Conservation (phyloP, 2,888 invertebrate genomes). For the Hemithea aestivaria region DNA sequence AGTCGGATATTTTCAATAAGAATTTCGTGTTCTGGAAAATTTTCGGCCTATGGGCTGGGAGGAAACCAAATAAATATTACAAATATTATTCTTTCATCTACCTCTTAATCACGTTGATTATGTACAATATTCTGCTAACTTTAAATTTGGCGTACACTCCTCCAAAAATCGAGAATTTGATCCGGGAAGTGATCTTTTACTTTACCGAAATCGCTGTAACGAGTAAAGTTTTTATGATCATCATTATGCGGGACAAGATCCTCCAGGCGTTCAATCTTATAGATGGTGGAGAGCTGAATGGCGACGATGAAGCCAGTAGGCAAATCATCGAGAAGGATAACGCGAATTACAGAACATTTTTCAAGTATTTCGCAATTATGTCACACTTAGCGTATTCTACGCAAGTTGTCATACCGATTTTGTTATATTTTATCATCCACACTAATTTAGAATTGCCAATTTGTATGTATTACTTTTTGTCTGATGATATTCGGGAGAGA, state of each 20-base stretch:
- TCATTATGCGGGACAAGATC: slow-evolving; percentile 45
- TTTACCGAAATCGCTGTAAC: slow-evolving; percentile 48
- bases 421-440: slow-evolving; percentile 37
- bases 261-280: slow-evolving; percentile 44
- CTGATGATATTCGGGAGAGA: slow-evolving; percentile 37
- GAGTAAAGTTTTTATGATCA: slow-evolving; percentile 50
- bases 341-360: slow-evolving; percentile 36
- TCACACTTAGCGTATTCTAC: slow-evolving; percentile 40
- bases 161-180: slow-evolving; percentile 46
- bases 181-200: slow-evolving; percentile 56
- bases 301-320: slow-evolving; percentile 36
- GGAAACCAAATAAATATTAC: slow-evolving; percentile 37
- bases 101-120: slow-evolving; percentile 37
- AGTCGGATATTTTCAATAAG: slow-evolving; percentile 43
- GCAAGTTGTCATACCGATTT: slow-evolving; percentile 41
- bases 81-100: slow-evolving; percentile 47
- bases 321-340: slow-evolving; percentile 36
- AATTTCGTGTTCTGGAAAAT: slow-evolving; percentile 45
- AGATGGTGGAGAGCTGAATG: slow-evolving; percentile 46
- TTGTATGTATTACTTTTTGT: slow-evolving; percentile 60
- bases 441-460: slow-evolving; percentile 48
- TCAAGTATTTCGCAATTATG: slow-evolving; percentile 33
- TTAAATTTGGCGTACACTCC: slow-evolving; percentile 54
- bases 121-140: slow-evolving; percentile 49
- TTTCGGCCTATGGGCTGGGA: slow-evolving; percentile 55